Evolutionary conservation across 1,140 invertebrate genomes (phyloP).

Genomic region (Anadara kagoshimensis): DNA sequence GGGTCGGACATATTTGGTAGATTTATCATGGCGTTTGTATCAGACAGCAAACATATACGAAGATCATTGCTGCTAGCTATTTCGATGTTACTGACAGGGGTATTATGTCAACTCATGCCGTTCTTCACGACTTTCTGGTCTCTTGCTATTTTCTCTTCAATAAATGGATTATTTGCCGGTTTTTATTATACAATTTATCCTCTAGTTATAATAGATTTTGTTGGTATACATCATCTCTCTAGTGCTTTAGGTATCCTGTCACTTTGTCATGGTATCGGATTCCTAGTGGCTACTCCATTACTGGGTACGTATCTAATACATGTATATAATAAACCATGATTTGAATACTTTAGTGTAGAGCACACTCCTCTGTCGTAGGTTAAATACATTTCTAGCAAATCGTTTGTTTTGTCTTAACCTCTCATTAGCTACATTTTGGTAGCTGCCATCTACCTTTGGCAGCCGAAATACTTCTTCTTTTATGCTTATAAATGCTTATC

Average conservation of each 20-base stretch:
- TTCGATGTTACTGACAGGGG: constrained; percentile 4
- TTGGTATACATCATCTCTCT: constrained; percentile 10
- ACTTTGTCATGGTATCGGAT: not conserved
- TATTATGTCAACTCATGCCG: constrained; percentile 1
- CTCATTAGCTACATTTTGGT: too few species aligned
- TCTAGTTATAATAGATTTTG: constrained; percentile 9
- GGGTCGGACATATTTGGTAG: constrained; percentile 4
- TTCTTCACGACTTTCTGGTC: not conserved
- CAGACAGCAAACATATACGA: constrained; percentile 13
- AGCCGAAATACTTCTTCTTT: too few species aligned
- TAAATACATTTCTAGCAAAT: too few species aligned
- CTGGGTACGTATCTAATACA: too few species aligned
- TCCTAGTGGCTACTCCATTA: too few species aligned
- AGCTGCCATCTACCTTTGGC: too few species aligned
- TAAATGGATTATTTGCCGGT: constrained; percentile 10
- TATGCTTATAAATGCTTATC: too few species aligned
- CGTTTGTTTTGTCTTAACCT: too few species aligned
- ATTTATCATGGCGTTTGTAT: not conserved
- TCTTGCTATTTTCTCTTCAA: not conserved
- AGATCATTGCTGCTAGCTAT: not conserved
- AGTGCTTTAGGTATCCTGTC: not conserved
- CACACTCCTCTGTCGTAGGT: too few species aligned
- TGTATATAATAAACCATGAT: too few species aligned
- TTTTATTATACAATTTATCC: constrained; percentile 10
- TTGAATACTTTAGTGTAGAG: too few species aligned